phyloP scores from a whole-genome alignment of 2,797 vertebrate genomes.

The Enteromius argenteus region DNA sequence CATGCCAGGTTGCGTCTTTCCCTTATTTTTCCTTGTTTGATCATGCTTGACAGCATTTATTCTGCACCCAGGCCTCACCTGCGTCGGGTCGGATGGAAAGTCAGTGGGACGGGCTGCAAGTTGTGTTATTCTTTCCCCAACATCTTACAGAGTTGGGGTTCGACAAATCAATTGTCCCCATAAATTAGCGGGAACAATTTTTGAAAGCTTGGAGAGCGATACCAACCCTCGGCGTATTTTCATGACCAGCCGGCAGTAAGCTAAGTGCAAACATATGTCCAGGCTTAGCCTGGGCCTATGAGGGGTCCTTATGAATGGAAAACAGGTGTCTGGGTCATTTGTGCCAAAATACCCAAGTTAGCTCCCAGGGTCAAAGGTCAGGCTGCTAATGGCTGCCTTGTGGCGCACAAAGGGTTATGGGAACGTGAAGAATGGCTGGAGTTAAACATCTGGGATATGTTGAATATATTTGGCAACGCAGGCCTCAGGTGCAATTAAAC shows the following conservation, averaged over 20 bases:
- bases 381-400: conserved; percentile 81
- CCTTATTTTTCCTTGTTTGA: not conserved
- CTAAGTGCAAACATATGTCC: conserved; percentile 82
- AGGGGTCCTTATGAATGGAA: conserved; percentile 80
- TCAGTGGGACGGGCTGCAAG: not conserved
- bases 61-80: conserved; percentile 13
- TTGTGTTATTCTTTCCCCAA: conserved; percentile 41
- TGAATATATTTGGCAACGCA: conserved; percentile 75
- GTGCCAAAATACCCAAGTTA: conserved; percentile 81
- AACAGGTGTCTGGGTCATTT: conserved; percentile 81
- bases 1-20: not conserved
- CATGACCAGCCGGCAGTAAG: conserved; percentile 77
- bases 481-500: conserved; percentile 84
- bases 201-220: conserved; percentile 70
- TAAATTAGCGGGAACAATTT: conserved; percentile 71
- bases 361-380: conserved; percentile 80
- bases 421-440: conserved; percentile 69
- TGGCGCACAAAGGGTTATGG: conserved; percentile 69
- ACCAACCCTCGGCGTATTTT: conserved; percentile 74
- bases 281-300: conserved; percentile 73
- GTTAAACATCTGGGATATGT: conserved; percentile 81
- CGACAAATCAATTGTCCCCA: conserved; percentile 64
- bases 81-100: not conserved
- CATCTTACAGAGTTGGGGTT: conserved; percentile 53
- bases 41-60: not conserved